Conservation (phyloP, 2,797 vertebrate species). For the Orientallactaga sibirica region DNA sequence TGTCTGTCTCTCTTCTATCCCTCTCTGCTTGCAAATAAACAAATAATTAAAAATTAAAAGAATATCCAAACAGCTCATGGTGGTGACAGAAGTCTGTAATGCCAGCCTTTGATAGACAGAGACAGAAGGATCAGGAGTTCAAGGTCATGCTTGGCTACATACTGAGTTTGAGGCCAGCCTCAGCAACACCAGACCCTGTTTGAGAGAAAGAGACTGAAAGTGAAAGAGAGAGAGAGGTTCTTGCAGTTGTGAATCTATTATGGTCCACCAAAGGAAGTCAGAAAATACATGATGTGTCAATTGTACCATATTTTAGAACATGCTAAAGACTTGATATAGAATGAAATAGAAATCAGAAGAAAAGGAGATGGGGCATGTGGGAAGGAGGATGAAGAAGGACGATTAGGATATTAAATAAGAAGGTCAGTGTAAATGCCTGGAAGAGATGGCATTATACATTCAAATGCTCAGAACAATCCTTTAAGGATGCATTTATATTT, state of each 20-base stretch:
- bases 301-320: neutral
- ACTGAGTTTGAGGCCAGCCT: neutral
- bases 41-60: too few species aligned
- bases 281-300: neutral
- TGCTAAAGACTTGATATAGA: neutral
- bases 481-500: neutral
- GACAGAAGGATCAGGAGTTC: neutral
- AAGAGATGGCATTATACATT: neutral
- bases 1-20: too few species aligned
- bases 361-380: neutral
- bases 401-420: neutral
- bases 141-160: neutral
- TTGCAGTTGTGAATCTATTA: neutral
- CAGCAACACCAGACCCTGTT: neutral
- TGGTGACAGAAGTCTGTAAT: neutral
- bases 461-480: neutral
- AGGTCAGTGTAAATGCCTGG: neutral
- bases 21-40: too few species aligned
- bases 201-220: neutral
- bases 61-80: neutral
- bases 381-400: neutral
- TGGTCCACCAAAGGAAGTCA: neutral
- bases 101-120: neutral
- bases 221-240: too few species aligned
- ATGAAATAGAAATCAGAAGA: neutral